Conservation (phyloP, 2,797 vertebrate species). For the Sciaenops ocellatus region DNA sequence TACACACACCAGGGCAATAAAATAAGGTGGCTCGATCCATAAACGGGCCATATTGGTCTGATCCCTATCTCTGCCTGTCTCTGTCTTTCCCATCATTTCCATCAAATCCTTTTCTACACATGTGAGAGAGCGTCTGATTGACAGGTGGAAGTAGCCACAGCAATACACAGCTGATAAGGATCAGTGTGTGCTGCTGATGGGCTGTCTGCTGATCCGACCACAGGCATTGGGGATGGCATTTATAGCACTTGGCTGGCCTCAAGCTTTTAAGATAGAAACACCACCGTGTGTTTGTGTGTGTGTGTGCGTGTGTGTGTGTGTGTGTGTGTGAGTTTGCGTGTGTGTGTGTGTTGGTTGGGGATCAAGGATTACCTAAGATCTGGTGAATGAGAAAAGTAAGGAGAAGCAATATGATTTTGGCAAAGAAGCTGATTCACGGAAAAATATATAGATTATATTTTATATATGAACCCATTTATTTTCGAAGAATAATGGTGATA, state of each 20-base stretch:
- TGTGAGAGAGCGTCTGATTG: constrained; percentile 63
- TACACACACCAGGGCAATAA: constrained; percentile 37
- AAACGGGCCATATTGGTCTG: constrained; percentile 43
- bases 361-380: constrained; percentile 39
- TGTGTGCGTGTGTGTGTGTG: constrained; percentile 14
- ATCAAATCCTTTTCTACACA: constrained; percentile 59
- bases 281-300: not conserved
- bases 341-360: not conserved
- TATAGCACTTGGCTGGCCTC: constrained; percentile 62
- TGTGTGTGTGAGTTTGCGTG: constrained; percentile 28
- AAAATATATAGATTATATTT: not conserved
- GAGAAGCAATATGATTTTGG: constrained; percentile 24
- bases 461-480: not conserved
- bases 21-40: constrained; percentile 28
- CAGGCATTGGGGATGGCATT: constrained; percentile 64
- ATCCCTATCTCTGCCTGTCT: constrained; percentile 41
- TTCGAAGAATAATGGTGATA: not conserved
- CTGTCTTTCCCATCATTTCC: constrained; percentile 59
- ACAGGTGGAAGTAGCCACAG: constrained; percentile 65
- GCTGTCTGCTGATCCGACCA: constrained; percentile 61
- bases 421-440: constrained; percentile 5
- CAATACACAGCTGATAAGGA: constrained; percentile 65
- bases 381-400: constrained; percentile 20
- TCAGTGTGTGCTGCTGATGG: constrained; percentile 67
- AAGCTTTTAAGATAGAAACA: constrained; percentile 61